Conservation (phyloP, 1,140 invertebrate species). For the Eumeta japonica region DNA sequence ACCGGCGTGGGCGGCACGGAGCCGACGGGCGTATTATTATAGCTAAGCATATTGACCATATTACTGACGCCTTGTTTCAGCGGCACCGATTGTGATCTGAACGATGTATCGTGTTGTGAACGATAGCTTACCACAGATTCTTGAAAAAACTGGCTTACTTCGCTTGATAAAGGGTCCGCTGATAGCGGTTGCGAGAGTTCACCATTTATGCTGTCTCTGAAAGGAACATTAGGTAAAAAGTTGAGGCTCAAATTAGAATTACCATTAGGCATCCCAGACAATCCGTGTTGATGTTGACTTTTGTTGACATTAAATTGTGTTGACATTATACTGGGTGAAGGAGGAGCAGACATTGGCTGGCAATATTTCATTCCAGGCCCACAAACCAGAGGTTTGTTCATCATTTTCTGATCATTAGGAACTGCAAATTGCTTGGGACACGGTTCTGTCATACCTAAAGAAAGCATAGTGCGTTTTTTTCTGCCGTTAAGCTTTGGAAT, state of each 20-base stretch:
- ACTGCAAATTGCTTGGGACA: slow-evolving; percentile 41
- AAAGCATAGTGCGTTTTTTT: slow-evolving; percentile 32
- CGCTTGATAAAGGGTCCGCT: slow-evolving; percentile 50
- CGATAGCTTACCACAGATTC: slow-evolving; percentile 35
- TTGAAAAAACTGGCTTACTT: slow-evolving; percentile 59
- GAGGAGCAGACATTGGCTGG: slow-evolving; percentile 61
- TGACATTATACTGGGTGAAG: slow-evolving; percentile 55
- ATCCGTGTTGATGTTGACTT: slow-evolving; percentile 33
- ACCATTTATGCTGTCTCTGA: slow-evolving; percentile 33
- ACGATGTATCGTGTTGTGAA: slow-evolving; percentile 36
- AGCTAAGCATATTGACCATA: slow-evolving; percentile 36
- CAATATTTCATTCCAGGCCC: slow-evolving; percentile 37
- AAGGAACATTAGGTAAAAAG: slow-evolving; percentile 32
- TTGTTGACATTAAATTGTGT: slow-evolving; percentile 42
- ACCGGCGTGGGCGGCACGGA: slow-evolving; percentile 70
- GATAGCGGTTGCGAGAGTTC: slow-evolving; percentile 40
- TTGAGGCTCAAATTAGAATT: slow-evolving; percentile 32
- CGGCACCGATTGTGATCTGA: slow-evolving; percentile 74
- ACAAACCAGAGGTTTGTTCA: slow-evolving; percentile 30
- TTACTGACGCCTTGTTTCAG: slow-evolving; percentile 58
- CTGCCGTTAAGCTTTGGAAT: slow-evolving; percentile 42
- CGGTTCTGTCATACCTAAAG: slow-evolving; percentile 29
- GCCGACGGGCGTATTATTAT: slow-evolving; percentile 61
- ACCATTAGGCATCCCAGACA: slow-evolving; percentile 37
- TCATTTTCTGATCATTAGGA: slow-evolving; percentile 47